Percentiles rank a stretch among this genome's conserved stretches.
Evolutionary conservation across 2,113 vertebrate genomes (phyloP).

Genomic region (Nesogale talazaci): DNA sequence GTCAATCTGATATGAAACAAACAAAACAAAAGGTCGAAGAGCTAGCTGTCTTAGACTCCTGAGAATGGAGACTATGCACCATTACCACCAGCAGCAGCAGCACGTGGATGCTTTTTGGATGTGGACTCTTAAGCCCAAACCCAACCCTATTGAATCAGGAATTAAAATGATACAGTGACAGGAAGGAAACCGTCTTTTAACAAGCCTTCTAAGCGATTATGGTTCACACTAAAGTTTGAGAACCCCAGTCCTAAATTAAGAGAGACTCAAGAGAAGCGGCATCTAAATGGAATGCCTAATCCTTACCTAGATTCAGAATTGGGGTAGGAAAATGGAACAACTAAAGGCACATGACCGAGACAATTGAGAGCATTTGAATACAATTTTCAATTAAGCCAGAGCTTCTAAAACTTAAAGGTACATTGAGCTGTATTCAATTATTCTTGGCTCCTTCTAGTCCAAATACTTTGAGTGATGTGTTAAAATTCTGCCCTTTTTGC

Average conservation of each 20-base stretch:
- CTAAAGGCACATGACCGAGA: too few species aligned
- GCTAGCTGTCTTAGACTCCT: background rate
- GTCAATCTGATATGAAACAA: background rate
- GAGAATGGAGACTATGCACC: background rate
- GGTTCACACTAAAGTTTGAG: background rate
- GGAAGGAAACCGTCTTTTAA: background rate
- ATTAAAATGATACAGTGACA: background rate
- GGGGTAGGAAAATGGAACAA: too few species aligned
- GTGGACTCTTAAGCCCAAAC: background rate
- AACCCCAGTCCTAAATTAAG: background rate
- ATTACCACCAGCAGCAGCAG: background rate
- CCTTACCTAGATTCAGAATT: background rate
- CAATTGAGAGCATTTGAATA: too few species aligned
- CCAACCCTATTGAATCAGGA: background rate
- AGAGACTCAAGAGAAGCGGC: background rate
- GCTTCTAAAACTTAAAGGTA: too few species aligned
- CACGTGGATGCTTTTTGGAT: background rate
- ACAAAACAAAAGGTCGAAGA: background rate
- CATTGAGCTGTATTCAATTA: too few species aligned
- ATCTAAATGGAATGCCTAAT: background rate
- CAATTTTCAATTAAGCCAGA: too few species aligned
- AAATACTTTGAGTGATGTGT: too few species aligned
- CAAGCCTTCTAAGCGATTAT: background rate
- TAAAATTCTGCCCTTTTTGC: too few species aligned
- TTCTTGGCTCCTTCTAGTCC: too few species aligned